These are phyloP conservation scores for Drosophila nr. fundita DNA, from an alignment of 2,888 invertebrate species.

Conservation along the genomic window DNA sequence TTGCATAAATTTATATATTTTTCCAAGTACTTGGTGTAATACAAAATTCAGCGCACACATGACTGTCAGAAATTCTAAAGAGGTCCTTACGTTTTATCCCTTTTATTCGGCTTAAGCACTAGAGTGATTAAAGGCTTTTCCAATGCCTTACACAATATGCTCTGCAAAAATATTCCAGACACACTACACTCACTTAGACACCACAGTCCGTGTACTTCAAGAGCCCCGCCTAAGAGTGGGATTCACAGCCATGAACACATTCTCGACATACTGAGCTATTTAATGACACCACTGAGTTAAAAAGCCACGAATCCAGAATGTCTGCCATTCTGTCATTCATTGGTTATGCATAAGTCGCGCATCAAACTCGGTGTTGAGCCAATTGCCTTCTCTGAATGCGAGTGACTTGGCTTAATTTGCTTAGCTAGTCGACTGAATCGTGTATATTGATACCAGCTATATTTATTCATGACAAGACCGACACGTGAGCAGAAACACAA, in stretches of 20 bases:
- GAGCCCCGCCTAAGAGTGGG: conserved; percentile 6
- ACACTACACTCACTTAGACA: conserved; percentile 2
- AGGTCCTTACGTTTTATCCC: conserved; percentile 3
- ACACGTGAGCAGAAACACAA: conserved; percentile 59
- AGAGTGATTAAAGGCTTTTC: conserved; percentile 44
- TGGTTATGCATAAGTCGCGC: conserved; percentile 50
- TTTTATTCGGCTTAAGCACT: conserved; percentile 18
- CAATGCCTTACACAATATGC: conserved; percentile 44
- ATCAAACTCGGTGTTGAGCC: not conserved
- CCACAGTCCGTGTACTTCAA: conserved; percentile 35
- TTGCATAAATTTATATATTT: not conserved
- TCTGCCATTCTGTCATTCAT: conserved; percentile 44
- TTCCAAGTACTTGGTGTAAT: not conserved
- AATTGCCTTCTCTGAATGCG: conserved; percentile 11
- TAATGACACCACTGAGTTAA: conserved; percentile 67
- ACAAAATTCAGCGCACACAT: conserved; percentile 8
- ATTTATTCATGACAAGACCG: conserved; percentile 62
- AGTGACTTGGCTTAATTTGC: conserved; percentile 16
- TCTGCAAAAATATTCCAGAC: conserved; percentile 29
- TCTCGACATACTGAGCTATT: conserved; percentile 60
- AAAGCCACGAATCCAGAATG: conserved; percentile 34
- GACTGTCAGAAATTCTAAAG: conserved; percentile 22
- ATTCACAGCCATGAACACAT: conserved; percentile 55
- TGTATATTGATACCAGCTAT: conserved; percentile 51
- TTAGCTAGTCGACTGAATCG: conserved; percentile 3